phyloP scores from a whole-genome alignment of 2,797 vertebrate genomes.

The Novumbra hubbsi region DNA sequence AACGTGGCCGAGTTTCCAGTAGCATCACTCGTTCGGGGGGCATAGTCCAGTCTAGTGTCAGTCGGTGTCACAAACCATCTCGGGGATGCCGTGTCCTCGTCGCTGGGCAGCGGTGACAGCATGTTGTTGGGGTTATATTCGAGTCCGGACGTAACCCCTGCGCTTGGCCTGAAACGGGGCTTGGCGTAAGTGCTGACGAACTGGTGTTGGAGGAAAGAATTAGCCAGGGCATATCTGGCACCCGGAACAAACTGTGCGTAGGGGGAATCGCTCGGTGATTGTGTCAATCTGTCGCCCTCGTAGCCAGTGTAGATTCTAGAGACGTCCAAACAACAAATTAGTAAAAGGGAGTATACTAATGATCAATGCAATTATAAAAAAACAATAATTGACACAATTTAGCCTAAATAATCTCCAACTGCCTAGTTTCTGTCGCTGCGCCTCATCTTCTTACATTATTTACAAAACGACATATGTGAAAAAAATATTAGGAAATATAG shows the following conservation, averaged over 20 bases:
- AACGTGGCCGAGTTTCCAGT: conserved; percentile 80
- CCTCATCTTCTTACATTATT: background rate
- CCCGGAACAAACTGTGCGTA: conserved; percentile 82
- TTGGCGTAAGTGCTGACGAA: conserved; percentile 84
- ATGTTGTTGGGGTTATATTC: conserved; percentile 81
- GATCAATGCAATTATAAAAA: background rate
- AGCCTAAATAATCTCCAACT: background rate
- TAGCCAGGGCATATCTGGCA: conserved; percentile 81
- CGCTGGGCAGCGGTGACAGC: conserved; percentile 80
- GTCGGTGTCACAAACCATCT: conserved; percentile 82
- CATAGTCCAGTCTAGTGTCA: conserved; percentile 81
- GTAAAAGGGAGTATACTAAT: background rate
- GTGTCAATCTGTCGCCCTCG: conserved; percentile 81
- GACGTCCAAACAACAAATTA: background rate
- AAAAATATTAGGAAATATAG: background rate
- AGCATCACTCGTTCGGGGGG: conserved; percentile 79
- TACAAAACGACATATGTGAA: background rate
- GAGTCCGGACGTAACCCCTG: conserved; percentile 70
- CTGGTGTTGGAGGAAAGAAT: conserved; percentile 82
- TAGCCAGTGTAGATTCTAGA: conserved; percentile 82
- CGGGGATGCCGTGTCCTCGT: conserved; percentile 76
- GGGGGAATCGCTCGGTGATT: conserved; percentile 81
- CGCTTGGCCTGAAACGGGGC: conserved; percentile 71
- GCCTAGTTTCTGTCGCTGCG: no score
- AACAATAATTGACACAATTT: background rate